phyloP scores from a whole-genome alignment of 2,113 vertebrate genomes.

The Panthera uncia region DNA sequence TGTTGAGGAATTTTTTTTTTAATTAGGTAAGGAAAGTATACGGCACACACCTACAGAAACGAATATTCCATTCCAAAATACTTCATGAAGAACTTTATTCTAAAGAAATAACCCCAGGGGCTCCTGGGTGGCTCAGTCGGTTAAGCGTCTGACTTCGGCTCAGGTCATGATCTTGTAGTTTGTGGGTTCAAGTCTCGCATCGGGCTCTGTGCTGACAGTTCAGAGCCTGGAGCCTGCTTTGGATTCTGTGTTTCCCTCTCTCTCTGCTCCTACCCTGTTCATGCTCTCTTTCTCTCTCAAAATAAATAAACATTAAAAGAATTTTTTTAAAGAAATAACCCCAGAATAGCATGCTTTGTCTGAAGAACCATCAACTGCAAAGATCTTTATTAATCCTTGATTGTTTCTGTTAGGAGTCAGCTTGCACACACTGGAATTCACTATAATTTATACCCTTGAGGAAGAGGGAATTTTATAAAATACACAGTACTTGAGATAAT shows the following conservation, averaged over 20 bases:
- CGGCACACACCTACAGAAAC: not conserved
- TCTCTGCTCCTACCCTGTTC: too few species aligned
- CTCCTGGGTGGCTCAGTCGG: too few species aligned
- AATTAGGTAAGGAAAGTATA: constrained; percentile 20
- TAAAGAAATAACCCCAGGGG: not conserved
- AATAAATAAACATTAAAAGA: not conserved
- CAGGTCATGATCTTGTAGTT: too few species aligned
- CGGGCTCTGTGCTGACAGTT: too few species aligned
- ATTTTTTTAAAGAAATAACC: constrained; percentile 17
- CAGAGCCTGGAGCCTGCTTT: too few species aligned
- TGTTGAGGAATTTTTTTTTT: not conserved
- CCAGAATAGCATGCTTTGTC: not conserved
- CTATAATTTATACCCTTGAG: constrained; percentile 18
- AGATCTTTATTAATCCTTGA: constrained; percentile 8
- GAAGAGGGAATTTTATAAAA: constrained; percentile 52
- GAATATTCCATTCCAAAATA: constrained; percentile 11
- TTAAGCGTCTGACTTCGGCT: too few species aligned
- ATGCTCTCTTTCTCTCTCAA: too few species aligned
- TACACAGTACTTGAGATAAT: not conserved
- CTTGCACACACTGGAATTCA: not conserved
- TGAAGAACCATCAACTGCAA: constrained; percentile 42
- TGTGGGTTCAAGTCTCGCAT: too few species aligned
- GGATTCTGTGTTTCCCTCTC: too few species aligned
- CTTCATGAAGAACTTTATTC: not conserved
- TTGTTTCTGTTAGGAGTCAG: constrained; percentile 22